A percentile compares a stretch with the other conserved stretches of the same genome.
These are phyloP conservation scores for Tenthredo livida DNA, from an alignment of 2,888 invertebrate species.

Conservation along the genomic window DNA sequence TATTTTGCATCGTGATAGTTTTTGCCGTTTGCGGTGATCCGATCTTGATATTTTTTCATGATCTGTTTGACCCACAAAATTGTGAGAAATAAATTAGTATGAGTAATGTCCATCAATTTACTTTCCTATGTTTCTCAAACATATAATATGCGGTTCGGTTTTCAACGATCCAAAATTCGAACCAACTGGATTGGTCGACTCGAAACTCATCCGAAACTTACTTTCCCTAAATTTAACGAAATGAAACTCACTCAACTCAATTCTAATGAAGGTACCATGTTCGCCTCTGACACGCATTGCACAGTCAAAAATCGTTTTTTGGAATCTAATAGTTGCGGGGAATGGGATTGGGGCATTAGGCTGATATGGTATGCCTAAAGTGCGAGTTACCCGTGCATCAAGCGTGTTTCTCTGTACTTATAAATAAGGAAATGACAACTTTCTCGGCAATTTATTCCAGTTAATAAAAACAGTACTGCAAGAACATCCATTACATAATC, in stretches of 20 bases:
- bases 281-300: neutral
- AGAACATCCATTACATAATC: constrained; percentile 7
- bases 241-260: neutral
- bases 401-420: neutral
- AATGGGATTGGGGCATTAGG: neutral
- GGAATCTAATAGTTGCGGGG: neutral
- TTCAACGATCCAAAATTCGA: neutral
- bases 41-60: neutral
- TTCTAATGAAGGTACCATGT: neutral
- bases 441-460: neutral
- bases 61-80: neutral
- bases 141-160: neutral
- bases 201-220: neutral
- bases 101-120: neutral
- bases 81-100: neutral
- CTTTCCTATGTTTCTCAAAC: neutral
- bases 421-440: neutral
- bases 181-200: neutral
- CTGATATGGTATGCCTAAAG: neutral
- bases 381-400: neutral
- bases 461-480: neutral
- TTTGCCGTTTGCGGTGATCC: neutral
- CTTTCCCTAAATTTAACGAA: neutral
- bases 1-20: neutral
- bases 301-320: neutral